Conservation (phyloP, 1,140 invertebrate species). For the Pogonomyrmex californicus region DNA sequence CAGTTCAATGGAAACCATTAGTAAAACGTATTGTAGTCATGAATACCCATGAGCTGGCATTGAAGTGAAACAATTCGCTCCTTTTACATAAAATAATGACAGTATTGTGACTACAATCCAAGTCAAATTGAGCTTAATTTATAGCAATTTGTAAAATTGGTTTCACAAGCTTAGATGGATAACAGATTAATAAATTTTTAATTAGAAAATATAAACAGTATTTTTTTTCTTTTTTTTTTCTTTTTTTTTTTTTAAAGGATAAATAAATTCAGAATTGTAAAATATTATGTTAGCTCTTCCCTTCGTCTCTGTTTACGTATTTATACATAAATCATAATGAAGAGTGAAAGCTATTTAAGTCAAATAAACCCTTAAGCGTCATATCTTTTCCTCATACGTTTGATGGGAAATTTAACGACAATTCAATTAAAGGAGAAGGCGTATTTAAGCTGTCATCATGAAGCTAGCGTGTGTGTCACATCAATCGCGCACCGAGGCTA, state of each 20-base stretch:
- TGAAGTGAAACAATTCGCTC: not conserved
- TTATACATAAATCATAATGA: not conserved
- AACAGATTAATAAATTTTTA: not conserved
- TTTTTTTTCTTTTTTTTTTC: not conserved
- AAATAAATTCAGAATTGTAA: not conserved
- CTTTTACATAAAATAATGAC: not conserved
- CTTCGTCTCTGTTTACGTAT: not conserved
- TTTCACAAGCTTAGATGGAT: not conserved
- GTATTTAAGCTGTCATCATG: conserved; percentile 60
- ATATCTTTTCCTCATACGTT: not conserved
- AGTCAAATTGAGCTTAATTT: not conserved
- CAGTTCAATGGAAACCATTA: conserved; percentile 20
- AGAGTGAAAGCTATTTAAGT: conserved; percentile 10
- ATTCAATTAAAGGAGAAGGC: conserved; percentile 57
- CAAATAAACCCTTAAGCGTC: not conserved
- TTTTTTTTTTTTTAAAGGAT: not conserved
- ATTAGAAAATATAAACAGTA: not conserved
- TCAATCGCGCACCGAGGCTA: conserved; percentile 59
- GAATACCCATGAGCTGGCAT: not conserved
- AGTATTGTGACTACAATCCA: not conserved
- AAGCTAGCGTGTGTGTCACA: conserved; percentile 57
- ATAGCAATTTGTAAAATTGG: not conserved
- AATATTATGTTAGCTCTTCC: not conserved
- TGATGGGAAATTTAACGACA: conserved; percentile 32
- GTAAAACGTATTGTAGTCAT: not conserved